Percentiles rank a stretch among this genome's conserved stretches.
Conservation (phyloP, 2,888 invertebrate genomes). For the Diabrotica balteata region DNA sequence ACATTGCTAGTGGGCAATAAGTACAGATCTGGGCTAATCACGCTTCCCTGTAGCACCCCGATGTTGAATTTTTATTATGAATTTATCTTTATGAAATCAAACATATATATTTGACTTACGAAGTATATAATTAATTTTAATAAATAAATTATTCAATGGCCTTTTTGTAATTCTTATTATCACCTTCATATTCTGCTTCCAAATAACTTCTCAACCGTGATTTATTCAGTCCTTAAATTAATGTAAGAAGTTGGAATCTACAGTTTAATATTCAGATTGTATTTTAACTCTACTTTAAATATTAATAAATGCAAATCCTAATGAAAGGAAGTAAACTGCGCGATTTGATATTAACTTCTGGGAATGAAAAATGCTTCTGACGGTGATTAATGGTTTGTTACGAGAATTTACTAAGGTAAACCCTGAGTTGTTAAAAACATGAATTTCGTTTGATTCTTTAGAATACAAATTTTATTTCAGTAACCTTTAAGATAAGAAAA, state of each 20-base stretch:
- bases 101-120: not conserved
- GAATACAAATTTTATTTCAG: too few species aligned
- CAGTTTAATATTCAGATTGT: not conserved
- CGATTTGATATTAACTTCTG: not conserved
- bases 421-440: too few species aligned
- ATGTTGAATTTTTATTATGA: too few species aligned
- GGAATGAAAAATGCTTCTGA: not conserved
- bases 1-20: too few species aligned
- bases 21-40: too few species aligned
- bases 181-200: not conserved
- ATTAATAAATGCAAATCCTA: conserved; percentile 13
- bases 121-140: not conserved
- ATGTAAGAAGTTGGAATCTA: not conserved
- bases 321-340: not conserved
- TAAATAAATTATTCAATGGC: not conserved
- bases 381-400: conserved; percentile 2
- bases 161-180: not conserved
- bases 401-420: not conserved
- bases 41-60: too few species aligned
- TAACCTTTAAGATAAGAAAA: too few species aligned
- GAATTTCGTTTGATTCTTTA: too few species aligned
- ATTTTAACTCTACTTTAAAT: conserved; percentile 1
- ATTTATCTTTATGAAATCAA: not conserved
- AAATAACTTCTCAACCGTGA: not conserved
- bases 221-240: conserved; percentile 5